These are phyloP conservation scores for Acrocephalus arundinaceus DNA, from an alignment of 2,113 vertebrate genomes.

Conservation along the genomic window DNA sequence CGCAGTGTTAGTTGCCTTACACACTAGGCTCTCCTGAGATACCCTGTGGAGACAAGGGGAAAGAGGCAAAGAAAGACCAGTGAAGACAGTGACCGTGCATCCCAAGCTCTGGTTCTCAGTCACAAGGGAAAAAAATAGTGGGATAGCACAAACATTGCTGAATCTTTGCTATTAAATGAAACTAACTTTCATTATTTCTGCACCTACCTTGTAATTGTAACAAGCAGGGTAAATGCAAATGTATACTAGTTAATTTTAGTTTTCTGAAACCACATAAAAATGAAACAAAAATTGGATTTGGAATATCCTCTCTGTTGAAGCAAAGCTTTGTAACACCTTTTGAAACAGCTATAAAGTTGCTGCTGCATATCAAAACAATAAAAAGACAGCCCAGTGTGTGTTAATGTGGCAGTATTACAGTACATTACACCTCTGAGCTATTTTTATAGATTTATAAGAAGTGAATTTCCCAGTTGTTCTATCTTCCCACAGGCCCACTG, in stretches of 20 bases:
- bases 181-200: neutral
- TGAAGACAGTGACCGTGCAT: neutral
- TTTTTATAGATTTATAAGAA: conserved; percentile 31
- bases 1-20: neutral
- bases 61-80: neutral
- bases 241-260: neutral
- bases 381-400: neutral
- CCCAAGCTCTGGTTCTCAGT: neutral
- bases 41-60: neutral
- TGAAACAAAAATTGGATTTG: conserved; percentile 26
- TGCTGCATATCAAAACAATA: conserved; percentile 46
- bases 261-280: conserved; percentile 56
- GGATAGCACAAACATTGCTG: neutral
- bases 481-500: neutral
- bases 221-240: conserved; percentile 29
- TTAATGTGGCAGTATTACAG: conserved; percentile 11
- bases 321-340: conserved; percentile 7
- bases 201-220: conserved; percentile 37
- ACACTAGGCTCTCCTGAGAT: neutral
- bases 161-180: conserved; percentile 19
- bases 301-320: neutral
- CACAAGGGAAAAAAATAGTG: neutral
- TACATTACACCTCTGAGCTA: neutral
- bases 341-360: conserved; percentile 3
- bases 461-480: conserved; percentile 11